These are phyloP conservation scores for Lacerta bilineata DNA, from an alignment of 2,797 vertebrate species.

Conservation along the genomic window DNA sequence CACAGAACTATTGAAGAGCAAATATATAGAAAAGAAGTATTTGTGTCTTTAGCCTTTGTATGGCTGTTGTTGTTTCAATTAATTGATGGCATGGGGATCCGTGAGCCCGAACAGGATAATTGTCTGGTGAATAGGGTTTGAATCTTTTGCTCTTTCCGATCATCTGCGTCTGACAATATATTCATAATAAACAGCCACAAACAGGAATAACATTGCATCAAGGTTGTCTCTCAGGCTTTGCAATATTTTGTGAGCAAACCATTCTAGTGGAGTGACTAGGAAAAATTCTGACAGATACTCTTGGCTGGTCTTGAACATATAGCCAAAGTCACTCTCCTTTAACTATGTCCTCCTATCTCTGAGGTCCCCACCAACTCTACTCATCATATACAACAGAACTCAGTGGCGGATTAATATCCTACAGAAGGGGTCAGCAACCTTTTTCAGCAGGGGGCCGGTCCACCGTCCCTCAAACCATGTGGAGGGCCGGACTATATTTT, in stretches of 20 bases:
- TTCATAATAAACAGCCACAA: too few species aligned
- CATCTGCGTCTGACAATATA: too few species aligned
- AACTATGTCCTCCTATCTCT: not conserved
- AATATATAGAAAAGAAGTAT: not conserved
- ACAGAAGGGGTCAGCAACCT: too few species aligned
- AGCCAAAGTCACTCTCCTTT: not conserved
- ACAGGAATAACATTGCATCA: not conserved
- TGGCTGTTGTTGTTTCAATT: not conserved
- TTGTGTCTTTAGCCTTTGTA: not conserved
- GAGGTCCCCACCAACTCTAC: not conserved
- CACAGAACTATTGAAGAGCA: too few species aligned
- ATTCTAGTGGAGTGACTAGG: not conserved
- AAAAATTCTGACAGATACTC: not conserved
- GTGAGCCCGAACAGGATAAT: not conserved
- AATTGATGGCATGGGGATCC: not conserved
- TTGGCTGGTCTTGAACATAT: not conserved
- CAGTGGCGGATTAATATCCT: not conserved
- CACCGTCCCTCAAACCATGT: too few species aligned
- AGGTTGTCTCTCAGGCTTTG: not conserved
- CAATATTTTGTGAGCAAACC: not conserved
- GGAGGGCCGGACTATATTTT: too few species aligned
- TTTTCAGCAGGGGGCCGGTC: too few species aligned
- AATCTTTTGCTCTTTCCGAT: not conserved
- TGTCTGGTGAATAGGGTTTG: not conserved
- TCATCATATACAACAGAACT: not conserved